Conservation (phyloP, 2,113 vertebrate species). For the Nothoprocta pentlandii region DNA sequence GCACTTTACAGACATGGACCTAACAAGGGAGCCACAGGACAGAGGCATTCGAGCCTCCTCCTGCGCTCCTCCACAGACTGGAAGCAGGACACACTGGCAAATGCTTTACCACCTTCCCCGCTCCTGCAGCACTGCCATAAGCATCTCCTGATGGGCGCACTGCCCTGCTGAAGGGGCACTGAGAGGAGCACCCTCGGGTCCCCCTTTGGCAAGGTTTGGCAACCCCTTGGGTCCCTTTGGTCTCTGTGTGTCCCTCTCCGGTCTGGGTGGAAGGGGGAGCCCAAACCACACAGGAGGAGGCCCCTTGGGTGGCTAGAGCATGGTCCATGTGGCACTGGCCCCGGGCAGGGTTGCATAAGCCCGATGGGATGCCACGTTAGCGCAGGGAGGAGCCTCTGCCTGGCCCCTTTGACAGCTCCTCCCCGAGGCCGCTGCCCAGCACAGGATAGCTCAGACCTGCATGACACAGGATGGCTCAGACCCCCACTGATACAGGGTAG, state of each 20-base stretch:
- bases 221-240: background rate
- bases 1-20: background rate
- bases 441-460: background rate
- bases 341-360: constrained; percentile 33
- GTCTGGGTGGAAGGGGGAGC: background rate
- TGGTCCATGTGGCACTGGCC: background rate
- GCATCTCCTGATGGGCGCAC: background rate
- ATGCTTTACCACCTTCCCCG: rapidly evolving
- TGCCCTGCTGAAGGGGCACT: rapidly evolving
- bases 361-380: constrained; percentile 71
- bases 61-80: background rate
- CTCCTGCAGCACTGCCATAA: background rate
- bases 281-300: background rate
- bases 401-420: constrained; percentile 31
- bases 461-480: no score
- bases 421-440: background rate
- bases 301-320: background rate
- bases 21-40: rapidly evolving
- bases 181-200: background rate
- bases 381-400: constrained; percentile 52
- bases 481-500: no score
- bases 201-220: no score
- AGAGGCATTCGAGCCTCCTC: background rate
- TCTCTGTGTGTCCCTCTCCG: background rate
- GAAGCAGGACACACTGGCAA: background rate